Percentiles rank a stretch among this genome's conserved stretches.
Evolutionary conservation across 2,797 vertebrate genomes (phyloP).

Genomic region (Zalophus californianus): DNA sequence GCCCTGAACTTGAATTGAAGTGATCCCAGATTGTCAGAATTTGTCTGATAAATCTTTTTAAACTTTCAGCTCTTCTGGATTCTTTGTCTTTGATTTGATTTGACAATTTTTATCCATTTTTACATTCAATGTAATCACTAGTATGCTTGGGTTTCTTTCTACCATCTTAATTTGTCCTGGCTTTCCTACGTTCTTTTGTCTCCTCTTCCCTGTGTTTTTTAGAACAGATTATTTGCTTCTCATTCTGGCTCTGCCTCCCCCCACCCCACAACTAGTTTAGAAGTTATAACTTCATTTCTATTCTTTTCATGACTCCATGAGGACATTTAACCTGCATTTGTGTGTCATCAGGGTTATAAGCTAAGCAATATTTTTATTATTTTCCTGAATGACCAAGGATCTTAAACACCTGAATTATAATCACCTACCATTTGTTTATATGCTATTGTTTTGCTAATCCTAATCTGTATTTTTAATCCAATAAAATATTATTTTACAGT

Average conservation of each 20-base stretch:
- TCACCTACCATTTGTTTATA: background rate
- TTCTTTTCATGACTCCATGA: background rate
- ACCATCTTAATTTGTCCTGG: background rate
- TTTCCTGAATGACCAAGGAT: background rate
- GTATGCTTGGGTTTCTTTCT: constrained; percentile 5
- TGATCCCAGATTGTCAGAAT: background rate
- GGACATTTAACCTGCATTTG: background rate
- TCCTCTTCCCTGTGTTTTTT: background rate
- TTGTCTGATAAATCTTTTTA: background rate
- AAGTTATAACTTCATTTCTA: background rate
- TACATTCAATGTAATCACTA: background rate
- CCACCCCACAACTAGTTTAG: background rate
- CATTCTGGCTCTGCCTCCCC: background rate
- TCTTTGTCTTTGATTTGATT: background rate
- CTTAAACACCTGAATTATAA: background rate
- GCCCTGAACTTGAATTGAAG: background rate
- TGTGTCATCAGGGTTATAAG: constrained; percentile 1
- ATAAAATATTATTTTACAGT: background rate
- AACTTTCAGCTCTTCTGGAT: background rate
- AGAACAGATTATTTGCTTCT: background rate
- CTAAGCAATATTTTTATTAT: background rate
- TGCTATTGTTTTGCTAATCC: background rate
- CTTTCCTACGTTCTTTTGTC: background rate
- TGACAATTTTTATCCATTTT: background rate
- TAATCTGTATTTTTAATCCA: background rate